Percentiles rank a stretch among this genome's conserved stretches.
These are phyloP conservation scores for Cardiocondyla obscurior DNA, from an alignment of 1,140 invertebrate genomes.

Conservation along the genomic window DNA sequence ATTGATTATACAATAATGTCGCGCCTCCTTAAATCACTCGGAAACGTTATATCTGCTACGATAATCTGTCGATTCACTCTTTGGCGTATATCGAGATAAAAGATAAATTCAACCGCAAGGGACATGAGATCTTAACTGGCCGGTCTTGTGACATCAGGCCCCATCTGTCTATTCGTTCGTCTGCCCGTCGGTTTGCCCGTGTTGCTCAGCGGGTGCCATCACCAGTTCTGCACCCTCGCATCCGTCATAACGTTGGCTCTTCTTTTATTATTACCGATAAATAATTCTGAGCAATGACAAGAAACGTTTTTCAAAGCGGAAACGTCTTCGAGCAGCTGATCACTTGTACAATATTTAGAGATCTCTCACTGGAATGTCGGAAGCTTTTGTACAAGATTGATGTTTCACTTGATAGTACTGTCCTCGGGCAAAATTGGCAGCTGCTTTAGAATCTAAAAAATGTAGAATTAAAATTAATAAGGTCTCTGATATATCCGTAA, in stretches of 20 bases:
- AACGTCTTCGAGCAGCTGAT: conserved; percentile 39
- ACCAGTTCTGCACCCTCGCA: conserved; percentile 80
- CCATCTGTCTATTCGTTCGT: conserved; percentile 70
- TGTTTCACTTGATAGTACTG: background rate
- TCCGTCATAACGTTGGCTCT: conserved; percentile 77
- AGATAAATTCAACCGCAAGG: conserved; percentile 73
- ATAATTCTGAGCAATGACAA: conserved; percentile 67
- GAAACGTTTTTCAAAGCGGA: conserved; percentile 30
- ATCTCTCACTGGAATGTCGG: background rate
- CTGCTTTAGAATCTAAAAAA: background rate
- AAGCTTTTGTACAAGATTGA: conserved; percentile 1
- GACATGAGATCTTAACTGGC: conserved; percentile 80
- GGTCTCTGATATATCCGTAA: background rate
- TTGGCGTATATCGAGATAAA: conserved; percentile 72
- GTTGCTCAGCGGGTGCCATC: conserved; percentile 80
- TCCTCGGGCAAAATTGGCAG: background rate
- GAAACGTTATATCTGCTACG: conserved; percentile 60
- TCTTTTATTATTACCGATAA: conserved; percentile 70
- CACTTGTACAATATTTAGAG: conserved; percentile 10
- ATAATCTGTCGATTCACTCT: conserved; percentile 72
- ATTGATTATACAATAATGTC: background rate
- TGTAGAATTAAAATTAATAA: background rate
- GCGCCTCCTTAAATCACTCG: background rate
- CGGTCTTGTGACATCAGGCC: conserved; percentile 76
- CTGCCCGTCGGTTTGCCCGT: conserved; percentile 72